Percentiles rank a stretch among this genome's conserved stretches.
phyloP scores from a whole-genome alignment of 2,888 invertebrate species.

The Ariolimax columbianus region DNA sequence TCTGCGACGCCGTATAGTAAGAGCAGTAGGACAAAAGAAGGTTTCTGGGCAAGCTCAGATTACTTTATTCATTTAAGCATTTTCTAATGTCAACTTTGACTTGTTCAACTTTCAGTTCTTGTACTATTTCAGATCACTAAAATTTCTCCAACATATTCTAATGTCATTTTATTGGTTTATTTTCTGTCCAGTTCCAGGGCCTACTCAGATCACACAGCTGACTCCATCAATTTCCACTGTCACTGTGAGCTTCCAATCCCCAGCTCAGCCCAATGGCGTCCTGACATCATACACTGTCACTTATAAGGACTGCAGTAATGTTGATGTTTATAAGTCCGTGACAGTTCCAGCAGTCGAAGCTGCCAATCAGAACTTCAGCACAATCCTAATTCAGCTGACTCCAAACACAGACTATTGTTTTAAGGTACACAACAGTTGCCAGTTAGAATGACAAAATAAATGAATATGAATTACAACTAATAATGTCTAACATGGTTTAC shows the following conservation, averaged over 20 bases:
- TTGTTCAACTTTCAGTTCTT: too few relatives aligned
- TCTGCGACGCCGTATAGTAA: too few relatives aligned
- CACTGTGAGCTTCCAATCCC: conserved; percentile 62
- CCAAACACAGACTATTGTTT: conserved; percentile 64
- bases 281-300: conserved; percentile 62
- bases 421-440: conserved; percentile 58
- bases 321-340: conserved; percentile 53
- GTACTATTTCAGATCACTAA: too few relatives aligned
- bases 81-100: too few relatives aligned
- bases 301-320: conserved; percentile 57
- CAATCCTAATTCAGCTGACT: conserved; percentile 57
- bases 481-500: too few relatives aligned
- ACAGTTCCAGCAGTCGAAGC: conserved; percentile 26
- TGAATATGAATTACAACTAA: too few relatives aligned
- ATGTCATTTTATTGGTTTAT: neutral
- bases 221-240: conserved; percentile 55
- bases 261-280: conserved; percentile 66
- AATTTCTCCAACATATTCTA: neutral
- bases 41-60: too few relatives aligned
- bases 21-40: too few relatives aligned
- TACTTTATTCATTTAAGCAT: too few relatives aligned
- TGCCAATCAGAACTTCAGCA: conserved; percentile 10
- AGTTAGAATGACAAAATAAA: too few relatives aligned
- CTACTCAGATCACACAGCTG: conserved; percentile 58
- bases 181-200: conserved; percentile 66